Conservation (phyloP, 2,888 invertebrate genomes). For the Desoria tigrina region DNA sequence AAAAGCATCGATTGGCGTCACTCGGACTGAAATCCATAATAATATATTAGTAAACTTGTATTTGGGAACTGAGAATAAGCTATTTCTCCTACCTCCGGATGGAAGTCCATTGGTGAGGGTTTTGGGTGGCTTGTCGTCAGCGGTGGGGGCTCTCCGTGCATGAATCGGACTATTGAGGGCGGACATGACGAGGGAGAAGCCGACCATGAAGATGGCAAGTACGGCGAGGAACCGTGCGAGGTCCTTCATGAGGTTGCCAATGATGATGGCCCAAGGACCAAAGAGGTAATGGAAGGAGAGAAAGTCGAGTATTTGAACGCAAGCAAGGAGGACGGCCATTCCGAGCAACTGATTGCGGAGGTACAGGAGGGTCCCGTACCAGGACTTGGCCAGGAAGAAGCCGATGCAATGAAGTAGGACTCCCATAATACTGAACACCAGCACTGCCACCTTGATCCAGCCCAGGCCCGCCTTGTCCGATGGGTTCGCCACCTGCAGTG, state of each 20-base stretch:
- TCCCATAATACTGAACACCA: constrained; percentile 84
- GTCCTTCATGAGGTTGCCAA: constrained; percentile 90
- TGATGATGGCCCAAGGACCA: constrained; percentile 99
- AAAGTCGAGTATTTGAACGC: constrained; percentile 96
- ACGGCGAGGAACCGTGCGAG: constrained; percentile 96
- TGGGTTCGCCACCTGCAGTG: constrained; percentile 66
- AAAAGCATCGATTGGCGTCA: constrained; percentile 88
- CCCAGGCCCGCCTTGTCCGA: constrained; percentile 96
- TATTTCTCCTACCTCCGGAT: constrained; percentile 52
- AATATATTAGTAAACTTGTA: not conserved
- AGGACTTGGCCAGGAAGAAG: constrained; percentile 57
- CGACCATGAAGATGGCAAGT: constrained; percentile 94
- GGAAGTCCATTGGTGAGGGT: constrained; percentile 54
- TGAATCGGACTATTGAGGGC: constrained; percentile 84
- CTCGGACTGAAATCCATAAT: constrained; percentile 72
- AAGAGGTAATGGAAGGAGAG: constrained; percentile 98
- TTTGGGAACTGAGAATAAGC: too few species aligned
- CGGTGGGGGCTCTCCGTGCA: constrained; percentile 26
- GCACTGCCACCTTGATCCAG: constrained; percentile 84
- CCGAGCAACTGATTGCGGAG: constrained; percentile 96
- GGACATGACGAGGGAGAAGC: constrained; percentile 96
- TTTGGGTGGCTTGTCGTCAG: constrained; percentile 33
- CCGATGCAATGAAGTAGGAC: constrained; percentile 83
- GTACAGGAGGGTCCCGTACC: constrained; percentile 87
- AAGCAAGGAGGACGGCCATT: constrained; percentile 88